Evolutionary conservation across 2,797 vertebrate species (phyloP).

Genomic region (Apogon hyalosoma): DNA sequence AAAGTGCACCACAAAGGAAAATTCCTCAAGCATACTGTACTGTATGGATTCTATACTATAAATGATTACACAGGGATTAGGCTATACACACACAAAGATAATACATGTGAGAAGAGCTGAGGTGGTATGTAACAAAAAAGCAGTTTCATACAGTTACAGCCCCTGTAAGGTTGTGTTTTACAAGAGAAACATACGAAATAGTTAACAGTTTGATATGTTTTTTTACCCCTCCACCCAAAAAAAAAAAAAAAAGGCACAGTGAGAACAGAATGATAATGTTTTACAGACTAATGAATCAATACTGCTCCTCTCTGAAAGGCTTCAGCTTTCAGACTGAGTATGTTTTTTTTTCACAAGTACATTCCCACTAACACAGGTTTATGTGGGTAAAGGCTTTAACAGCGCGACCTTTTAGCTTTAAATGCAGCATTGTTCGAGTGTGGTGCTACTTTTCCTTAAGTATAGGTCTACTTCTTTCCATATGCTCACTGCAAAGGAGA

Average conservation of each 20-base stretch:
- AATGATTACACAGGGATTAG: conserved; percentile 16
- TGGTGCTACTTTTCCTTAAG: conserved; percentile 11
- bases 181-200: neutral
- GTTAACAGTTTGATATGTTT: neutral
- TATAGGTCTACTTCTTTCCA: conserved; percentile 42
- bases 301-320: neutral
- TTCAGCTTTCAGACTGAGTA: neutral
- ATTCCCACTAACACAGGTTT: neutral
- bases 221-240: neutral
- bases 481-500: conserved; percentile 29
- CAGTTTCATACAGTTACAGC: neutral
- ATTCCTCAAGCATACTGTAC: conserved; percentile 16
- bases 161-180: neutral
- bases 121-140: neutral
- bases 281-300: neutral
- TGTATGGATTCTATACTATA: conserved; percentile 25
- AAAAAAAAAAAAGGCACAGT: neutral
- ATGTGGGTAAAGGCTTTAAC: neutral
- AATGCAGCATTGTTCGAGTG: conserved; percentile 40
- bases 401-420: conserved; percentile 39
- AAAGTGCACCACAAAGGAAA: neutral
- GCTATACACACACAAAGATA: conserved; percentile 20
- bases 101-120: conserved; percentile 17
- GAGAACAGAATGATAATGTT: neutral
- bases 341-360: conserved; percentile 7